Conservation (phyloP, 2,113 vertebrate genomes). For the Synchiropus splendidus region DNA sequence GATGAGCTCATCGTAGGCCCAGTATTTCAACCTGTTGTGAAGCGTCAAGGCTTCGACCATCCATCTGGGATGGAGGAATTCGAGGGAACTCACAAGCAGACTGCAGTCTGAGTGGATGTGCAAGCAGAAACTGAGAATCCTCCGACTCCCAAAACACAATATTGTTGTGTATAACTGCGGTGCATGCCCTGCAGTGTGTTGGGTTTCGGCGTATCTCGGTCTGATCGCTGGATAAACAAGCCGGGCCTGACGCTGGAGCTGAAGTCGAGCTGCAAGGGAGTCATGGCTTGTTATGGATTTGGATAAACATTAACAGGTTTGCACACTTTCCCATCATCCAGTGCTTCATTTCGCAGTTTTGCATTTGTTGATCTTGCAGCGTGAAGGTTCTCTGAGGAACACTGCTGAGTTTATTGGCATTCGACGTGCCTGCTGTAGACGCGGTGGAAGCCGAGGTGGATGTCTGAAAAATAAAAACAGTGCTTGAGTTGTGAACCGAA, state of each 20-base stretch:
- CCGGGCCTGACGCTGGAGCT: constrained; percentile 1
- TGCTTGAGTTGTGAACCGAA: too few relatives aligned
- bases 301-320: constrained; percentile 9
- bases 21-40: too few relatives aligned
- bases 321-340: not conserved
- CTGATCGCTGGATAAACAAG: constrained; percentile 9
- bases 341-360: not conserved
- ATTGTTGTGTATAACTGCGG: constrained; percentile 2
- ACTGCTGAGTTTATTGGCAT: too few relatives aligned
- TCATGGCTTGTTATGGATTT: constrained; percentile 2
- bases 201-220: constrained; percentile 1
- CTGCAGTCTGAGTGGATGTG: constrained; percentile 1
- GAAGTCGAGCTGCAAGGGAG: not conserved
- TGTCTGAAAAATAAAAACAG: too few relatives aligned
- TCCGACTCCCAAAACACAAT: constrained; percentile 2
- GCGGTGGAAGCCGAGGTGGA: too few relatives aligned
- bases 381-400: not conserved
- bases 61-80: too few relatives aligned
- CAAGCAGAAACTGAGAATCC: constrained; percentile 1
- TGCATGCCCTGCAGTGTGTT: constrained; percentile 4
- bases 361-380: constrained; percentile 4
- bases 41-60: too few relatives aligned
- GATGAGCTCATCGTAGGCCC: too few relatives aligned
- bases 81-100: too few relatives aligned
- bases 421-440: too few relatives aligned